Percentiles rank a stretch among this genome's conserved stretches.
These are phyloP conservation scores for Heliangelus exortis DNA, from an alignment of 2,797 vertebrate species.

Conservation along the genomic window DNA sequence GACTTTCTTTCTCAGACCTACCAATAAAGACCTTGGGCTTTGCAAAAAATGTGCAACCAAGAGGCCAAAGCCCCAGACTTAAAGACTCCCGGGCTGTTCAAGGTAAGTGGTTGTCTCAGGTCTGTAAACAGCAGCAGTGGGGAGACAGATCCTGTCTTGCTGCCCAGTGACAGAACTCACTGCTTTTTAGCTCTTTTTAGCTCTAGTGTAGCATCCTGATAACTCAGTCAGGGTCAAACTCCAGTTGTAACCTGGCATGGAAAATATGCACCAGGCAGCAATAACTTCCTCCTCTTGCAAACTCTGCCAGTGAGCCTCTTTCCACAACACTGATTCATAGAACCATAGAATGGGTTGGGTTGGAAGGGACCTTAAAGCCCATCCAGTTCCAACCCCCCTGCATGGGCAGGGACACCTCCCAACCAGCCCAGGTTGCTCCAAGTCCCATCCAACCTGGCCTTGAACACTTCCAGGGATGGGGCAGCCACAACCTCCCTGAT, in stretches of 20 bases:
- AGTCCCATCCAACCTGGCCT: too few species aligned
- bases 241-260: neutral
- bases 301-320: neutral
- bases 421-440: too few species aligned
- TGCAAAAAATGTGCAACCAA: neutral
- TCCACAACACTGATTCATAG: neutral
- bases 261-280: neutral
- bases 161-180: neutral
- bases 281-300: neutral
- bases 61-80: neutral
- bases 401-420: too few species aligned
- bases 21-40: neutral
- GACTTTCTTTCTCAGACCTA: neutral
- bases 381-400: too few species aligned
- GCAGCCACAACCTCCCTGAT: too few species aligned
- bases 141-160: neutral
- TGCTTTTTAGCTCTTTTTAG: neutral
- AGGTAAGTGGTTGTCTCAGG: neutral
- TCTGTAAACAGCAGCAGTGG: neutral
- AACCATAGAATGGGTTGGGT: too few species aligned
- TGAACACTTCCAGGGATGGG: too few species aligned
- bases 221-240: neutral
- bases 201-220: accelerated
- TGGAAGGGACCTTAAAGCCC: too few species aligned
- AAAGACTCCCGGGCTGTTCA: neutral